Conservation (phyloP, 2,113 vertebrate genomes). For the Probosciger aterrimus region DNA sequence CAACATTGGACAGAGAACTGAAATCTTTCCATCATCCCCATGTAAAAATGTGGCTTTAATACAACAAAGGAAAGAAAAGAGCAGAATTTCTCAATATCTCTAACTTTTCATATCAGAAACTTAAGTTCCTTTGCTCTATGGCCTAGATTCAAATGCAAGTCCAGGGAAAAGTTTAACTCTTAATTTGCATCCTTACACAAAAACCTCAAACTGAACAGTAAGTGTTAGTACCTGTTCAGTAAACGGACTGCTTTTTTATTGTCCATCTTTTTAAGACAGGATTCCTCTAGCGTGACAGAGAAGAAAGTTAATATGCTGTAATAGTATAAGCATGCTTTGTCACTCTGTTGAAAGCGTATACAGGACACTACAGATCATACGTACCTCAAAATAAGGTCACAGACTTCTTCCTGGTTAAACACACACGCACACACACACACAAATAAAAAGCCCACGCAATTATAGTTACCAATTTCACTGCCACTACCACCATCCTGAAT, state of each 20-base stretch:
- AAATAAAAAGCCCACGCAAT: background rate
- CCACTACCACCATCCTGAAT: conserved; percentile 94
- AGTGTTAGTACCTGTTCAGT: background rate
- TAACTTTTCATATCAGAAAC: background rate
- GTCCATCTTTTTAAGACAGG: background rate
- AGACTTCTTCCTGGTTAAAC: background rate
- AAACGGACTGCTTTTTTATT: background rate
- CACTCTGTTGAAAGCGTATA: background rate
- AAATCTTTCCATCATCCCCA: background rate
- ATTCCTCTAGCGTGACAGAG: background rate
- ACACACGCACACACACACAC: background rate
- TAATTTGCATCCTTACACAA: background rate
- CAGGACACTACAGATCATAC: background rate
- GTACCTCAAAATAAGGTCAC: background rate
- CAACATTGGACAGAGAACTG: background rate
- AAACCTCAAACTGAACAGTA: background rate
- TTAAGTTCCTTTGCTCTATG: background rate
- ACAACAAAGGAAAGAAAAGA: background rate
- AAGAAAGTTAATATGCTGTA: background rate
- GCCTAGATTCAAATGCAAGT: background rate
- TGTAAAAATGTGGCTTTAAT: background rate
- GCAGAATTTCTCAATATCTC: background rate
- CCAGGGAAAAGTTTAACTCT: background rate
- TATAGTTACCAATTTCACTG: conserved; percentile 87
- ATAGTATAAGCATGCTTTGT: background rate